Evolutionary conservation across 2,113 vertebrate genomes (phyloP), one percentile per base, ranked within the genome.

Genomic region (Oryzias javanicus): DNA sequence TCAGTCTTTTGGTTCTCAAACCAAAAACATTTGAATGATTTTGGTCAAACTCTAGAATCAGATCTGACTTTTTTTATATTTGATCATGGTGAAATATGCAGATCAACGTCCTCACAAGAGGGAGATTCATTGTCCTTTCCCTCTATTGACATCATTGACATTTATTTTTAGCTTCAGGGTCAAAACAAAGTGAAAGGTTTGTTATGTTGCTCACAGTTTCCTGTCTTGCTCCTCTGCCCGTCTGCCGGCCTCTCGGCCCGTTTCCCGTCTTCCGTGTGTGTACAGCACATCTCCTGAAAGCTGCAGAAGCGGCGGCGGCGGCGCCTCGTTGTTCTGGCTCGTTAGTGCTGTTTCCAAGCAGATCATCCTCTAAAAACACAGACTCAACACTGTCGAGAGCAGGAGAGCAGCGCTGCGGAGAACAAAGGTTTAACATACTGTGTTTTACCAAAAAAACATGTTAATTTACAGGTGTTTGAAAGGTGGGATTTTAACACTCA

Each of bases 301-400:
- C 69, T 81, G 76, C 82, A 72, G 55, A 58, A 77, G 80, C 72
- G 72, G 50, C 70, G 74, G 67, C n/a, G 46, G 61, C 70, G 45
- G 62, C 49, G 46, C 55, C 61, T 63, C 14, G 14, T 76, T 67
- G 70, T 60, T 69, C 40, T 58, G 63, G 74, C 72, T 76, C 80
- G 68, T 81, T 83, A 80, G 67, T 42, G 63, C 75, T 81, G 78
- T 86, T 76, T 89, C 82, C 24, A 61, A 81, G 82, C 86, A 89
- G 81, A 88, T 76, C 47, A 55, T 29, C 51, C 72, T 70, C 60
- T 7, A 48, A 49, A 17, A 66, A 61, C 74, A 59, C 60, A 42
- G 22, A 22, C 49, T 27, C 42, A 47, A 62, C 68, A 2, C 35
- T 35, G 35, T 12, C 2, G 35, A 35, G 10, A 42, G 49, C 25